Percentiles rank a stretch among this genome's conserved stretches.
Evolutionary conservation across 2,113 vertebrate species (phyloP).

Genomic region (Grantiella picta): DNA sequence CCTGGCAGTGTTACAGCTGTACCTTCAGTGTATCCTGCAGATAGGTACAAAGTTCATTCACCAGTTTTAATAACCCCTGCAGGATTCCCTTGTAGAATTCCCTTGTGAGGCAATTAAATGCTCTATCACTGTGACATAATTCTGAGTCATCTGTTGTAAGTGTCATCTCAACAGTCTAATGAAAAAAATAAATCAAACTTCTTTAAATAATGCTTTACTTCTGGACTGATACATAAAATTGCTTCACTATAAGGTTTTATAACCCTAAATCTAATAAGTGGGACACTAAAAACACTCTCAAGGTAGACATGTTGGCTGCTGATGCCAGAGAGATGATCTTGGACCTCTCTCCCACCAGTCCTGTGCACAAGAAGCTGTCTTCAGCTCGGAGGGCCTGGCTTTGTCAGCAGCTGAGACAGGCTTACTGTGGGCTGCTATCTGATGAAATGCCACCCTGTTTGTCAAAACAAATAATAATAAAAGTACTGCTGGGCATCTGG

Average conservation of each 20-base stretch:
- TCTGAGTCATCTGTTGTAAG: background rate
- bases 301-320: background rate
- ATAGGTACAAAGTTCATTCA: background rate
- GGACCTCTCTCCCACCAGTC: background rate
- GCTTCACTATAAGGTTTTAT: background rate
- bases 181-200: background rate
- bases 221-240: background rate
- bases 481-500: background rate
- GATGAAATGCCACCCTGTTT: background rate
- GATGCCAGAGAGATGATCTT: background rate
- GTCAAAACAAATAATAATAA: background rate
- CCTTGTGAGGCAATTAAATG: conserved; percentile 14
- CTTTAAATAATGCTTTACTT: background rate
- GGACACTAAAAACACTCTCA: background rate
- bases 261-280: background rate
- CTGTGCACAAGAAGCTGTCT: background rate
- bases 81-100: background rate
- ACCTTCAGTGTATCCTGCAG: background rate
- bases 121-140: background rate
- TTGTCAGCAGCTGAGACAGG: background rate
- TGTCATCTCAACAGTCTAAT: background rate
- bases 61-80: background rate
- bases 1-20: background rate
- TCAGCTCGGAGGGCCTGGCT: background rate
- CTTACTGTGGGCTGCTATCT: background rate